These are phyloP conservation scores for Dusona sp. DNA, from an alignment of 2,888 invertebrate genomes.

Conservation along the genomic window DNA sequence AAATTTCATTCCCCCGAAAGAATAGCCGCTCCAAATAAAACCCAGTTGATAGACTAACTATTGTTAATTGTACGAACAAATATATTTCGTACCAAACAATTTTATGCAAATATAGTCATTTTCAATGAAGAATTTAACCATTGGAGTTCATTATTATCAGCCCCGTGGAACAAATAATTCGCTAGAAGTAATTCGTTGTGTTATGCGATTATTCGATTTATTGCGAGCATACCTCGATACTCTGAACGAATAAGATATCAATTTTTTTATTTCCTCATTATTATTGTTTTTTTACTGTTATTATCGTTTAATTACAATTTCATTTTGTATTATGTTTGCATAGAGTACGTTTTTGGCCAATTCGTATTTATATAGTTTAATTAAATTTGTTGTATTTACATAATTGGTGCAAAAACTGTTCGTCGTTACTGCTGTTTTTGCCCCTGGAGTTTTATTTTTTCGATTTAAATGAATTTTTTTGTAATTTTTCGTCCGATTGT, in stretches of 20 bases:
- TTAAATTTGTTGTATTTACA: not conserved
- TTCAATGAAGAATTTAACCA: not conserved
- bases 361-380: too few relatives aligned
- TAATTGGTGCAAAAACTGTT: not conserved
- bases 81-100: not conserved
- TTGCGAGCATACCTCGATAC: not conserved
- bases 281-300: not conserved
- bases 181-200: not conserved
- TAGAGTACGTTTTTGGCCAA: too few relatives aligned
- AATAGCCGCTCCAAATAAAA: not conserved
- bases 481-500: too few relatives aligned
- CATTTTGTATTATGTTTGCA: not conserved
- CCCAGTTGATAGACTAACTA: not conserved
- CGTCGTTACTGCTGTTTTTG: not conserved
- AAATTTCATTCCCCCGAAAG: not conserved
- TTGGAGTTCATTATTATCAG: not conserved
- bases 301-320: not conserved
- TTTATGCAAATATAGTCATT: not conserved
- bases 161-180: not conserved
- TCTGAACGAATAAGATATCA: not conserved
- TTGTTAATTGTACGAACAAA: conserved; percentile 9
- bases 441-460: too few relatives aligned
- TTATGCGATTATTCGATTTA: not conserved
- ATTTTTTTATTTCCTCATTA: not conserved
- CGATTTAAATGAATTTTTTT: too few relatives aligned